A percentile compares a stretch with the other conserved stretches of the same genome.
phyloP scores from a whole-genome alignment of 1,140 invertebrate species.

The Drosophila seguyi region DNA sequence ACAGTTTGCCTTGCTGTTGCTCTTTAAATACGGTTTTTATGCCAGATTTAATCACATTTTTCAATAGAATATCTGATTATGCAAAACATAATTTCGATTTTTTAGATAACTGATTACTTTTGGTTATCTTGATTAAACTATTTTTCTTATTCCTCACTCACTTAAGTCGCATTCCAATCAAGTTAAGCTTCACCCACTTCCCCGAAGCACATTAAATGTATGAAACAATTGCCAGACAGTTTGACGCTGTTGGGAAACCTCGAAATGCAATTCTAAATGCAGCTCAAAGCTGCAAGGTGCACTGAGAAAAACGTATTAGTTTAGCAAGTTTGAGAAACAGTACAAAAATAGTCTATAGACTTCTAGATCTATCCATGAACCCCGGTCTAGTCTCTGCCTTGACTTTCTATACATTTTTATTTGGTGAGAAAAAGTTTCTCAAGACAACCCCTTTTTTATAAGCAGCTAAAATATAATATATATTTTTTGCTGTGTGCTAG shows the following conservation, averaged over 20 bases:
- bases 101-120: neutral
- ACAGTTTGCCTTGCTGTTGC: neutral
- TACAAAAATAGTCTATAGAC: neutral
- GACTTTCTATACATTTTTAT: too few relatives aligned
- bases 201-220: conserved; percentile 70
- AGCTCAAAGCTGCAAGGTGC: conserved; percentile 5
- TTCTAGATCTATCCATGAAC: neutral
- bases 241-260: conserved; percentile 72
- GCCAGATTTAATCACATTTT: neutral
- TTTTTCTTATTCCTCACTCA: neutral
- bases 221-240: conserved; percentile 79
- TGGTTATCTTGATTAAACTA: neutral
- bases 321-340: too few relatives aligned
- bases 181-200: conserved; percentile 4
- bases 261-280: conserved; percentile 23
- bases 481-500: conserved; percentile 1
- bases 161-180: conserved; percentile 19
- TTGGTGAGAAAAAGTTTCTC: neutral
- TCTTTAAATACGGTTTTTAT: neutral
- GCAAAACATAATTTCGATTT: neutral
- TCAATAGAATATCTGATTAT: neutral
- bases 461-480: neutral
- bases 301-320: neutral
- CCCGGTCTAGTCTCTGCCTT: neutral
- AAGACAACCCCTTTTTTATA: neutral